Evolutionary conservation across 2,113 vertebrate species (phyloP).

Genomic region (Cryptomyrus ogoouensis): DNA sequence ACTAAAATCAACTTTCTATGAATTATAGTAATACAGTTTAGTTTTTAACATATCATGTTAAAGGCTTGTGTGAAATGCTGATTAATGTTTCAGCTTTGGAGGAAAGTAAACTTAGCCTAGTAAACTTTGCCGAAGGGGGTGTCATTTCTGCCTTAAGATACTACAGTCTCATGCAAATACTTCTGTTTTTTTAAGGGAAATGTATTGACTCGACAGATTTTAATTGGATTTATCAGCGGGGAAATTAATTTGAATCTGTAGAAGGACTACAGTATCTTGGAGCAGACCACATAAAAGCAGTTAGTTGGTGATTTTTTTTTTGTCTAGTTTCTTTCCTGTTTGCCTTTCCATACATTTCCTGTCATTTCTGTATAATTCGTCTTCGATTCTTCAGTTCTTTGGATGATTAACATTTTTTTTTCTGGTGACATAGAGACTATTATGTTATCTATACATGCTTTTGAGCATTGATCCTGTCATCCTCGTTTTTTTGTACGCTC

Average conservation of each 20-base stretch:
- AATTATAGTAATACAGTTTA: neutral
- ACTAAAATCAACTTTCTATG: neutral
- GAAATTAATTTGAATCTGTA: neutral
- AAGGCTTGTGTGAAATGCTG: neutral
- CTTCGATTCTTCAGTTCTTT: slow-evolving; percentile 52
- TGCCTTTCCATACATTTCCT: slow-evolving; percentile 22
- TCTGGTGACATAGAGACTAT: neutral
- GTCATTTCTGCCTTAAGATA: neutral
- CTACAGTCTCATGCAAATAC: slow-evolving; percentile 33
- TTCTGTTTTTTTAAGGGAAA: slow-evolving; percentile 18
- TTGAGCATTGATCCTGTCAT: neutral
- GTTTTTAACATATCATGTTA: neutral
- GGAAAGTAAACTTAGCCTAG: neutral
- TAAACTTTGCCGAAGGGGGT: neutral
- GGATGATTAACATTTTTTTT: slow-evolving; percentile 26
- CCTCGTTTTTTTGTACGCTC: neutral
- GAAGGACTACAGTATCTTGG: slow-evolving; percentile 1
- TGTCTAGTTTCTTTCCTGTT: slow-evolving; percentile 30
- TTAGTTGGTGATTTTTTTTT: slow-evolving; percentile 34
- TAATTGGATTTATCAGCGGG: slow-evolving; percentile 6
- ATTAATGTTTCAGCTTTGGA: neutral
- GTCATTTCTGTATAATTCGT: slow-evolving; percentile 36
- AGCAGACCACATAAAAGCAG: slow-evolving; percentile 27
- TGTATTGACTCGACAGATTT: slow-evolving; percentile 9
- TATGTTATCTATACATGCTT: neutral